Percentiles rank a stretch among this genome's conserved stretches.
phyloP scores from a whole-genome alignment of 2,888 invertebrate genomes.

The Sphecodes monilicornis region DNA sequence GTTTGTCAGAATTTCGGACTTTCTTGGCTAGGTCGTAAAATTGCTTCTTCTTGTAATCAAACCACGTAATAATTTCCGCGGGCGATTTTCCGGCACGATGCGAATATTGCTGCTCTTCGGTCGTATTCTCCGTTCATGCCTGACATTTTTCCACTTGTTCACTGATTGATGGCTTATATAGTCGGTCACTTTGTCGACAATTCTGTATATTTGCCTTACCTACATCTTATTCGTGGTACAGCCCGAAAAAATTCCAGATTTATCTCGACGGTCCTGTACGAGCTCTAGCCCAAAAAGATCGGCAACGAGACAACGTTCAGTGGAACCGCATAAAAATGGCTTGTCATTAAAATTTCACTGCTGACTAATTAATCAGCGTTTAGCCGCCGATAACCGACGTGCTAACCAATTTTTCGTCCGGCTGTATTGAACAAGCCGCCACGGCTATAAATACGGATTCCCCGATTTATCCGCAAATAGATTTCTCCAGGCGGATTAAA shows the following conservation, averaged over 20 bases:
- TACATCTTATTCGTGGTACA: neutral
- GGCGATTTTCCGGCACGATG: too few species aligned
- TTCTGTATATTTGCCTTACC: neutral
- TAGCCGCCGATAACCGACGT: neutral
- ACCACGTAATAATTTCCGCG: too few species aligned
- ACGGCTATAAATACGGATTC: conserved; percentile 34
- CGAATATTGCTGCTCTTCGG: neutral
- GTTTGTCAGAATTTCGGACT: neutral
- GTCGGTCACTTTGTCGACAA: neutral
- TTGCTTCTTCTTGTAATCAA: neutral
- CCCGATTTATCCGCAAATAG: conserved; percentile 43
- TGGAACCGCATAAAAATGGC: neutral
- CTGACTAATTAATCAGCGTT: conserved; percentile 26
- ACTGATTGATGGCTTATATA: neutral
- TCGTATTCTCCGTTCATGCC: neutral
- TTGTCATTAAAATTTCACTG: conserved; percentile 32
- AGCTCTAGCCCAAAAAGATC: neutral
- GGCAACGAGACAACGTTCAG: neutral
- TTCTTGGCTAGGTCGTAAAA: neutral
- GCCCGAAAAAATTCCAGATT: too few species aligned
- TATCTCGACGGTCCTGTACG: neutral
- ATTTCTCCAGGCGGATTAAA: conserved; percentile 38
- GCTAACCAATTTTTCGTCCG: neutral
- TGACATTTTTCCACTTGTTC: neutral
- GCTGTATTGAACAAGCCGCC: neutral